phyloP scores from a whole-genome alignment of 2,888 invertebrate species.

The Meta bourneti region DNA sequence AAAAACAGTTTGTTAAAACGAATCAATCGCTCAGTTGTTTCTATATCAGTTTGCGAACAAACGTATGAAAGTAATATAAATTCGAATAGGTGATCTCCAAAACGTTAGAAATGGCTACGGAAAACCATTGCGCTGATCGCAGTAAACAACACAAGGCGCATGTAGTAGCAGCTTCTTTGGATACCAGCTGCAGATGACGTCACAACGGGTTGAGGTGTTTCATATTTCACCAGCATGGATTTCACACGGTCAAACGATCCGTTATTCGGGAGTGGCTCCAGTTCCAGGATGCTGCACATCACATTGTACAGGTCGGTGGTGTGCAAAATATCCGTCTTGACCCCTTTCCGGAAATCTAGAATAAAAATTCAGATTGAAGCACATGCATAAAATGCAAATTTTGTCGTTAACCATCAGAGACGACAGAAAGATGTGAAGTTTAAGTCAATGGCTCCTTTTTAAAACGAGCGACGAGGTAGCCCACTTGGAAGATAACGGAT shows the following conservation, averaged over 20 bases:
- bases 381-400: neutral
- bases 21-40: too few species aligned
- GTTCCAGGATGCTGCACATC: conserved; percentile 56
- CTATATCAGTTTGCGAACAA: too few species aligned
- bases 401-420: neutral
- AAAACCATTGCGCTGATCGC: too few species aligned
- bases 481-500: too few species aligned
- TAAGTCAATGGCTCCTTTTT: too few species aligned
- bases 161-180: neutral
- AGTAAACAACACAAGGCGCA: neutral
- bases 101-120: too few species aligned
- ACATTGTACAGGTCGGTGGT: conserved; percentile 74
- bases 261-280: conserved; percentile 74
- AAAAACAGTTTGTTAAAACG: too few species aligned
- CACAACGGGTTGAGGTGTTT: neutral
- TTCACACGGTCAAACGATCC: conserved; percentile 56
- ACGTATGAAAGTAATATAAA: too few species aligned
- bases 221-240: neutral
- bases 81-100: too few species aligned
- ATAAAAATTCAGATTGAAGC: neutral
- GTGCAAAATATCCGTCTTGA: neutral
- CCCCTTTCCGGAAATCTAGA: conserved; percentile 12
- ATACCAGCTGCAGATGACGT: neutral
- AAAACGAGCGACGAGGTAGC: too few species aligned
- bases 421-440: too few species aligned